phyloP scores from a whole-genome alignment of 2,113 vertebrate species.

The Cyprinodon brontotheroides region DNA sequence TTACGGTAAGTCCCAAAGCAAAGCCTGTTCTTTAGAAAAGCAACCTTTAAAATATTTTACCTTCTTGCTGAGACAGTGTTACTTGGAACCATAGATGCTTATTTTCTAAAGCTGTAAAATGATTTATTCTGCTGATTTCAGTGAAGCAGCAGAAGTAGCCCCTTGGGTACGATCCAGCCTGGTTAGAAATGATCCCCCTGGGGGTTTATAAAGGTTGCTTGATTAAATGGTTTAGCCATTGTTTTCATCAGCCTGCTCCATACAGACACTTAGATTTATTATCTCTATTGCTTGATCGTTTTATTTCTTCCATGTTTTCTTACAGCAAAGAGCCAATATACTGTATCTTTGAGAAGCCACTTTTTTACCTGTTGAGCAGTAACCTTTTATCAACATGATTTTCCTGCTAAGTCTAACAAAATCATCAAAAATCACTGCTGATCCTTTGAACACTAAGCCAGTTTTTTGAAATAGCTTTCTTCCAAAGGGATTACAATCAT shows the following conservation, averaged over 20 bases:
- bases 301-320: neutral
- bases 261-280: neutral
- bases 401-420: conserved; percentile 19
- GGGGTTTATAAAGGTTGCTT: neutral
- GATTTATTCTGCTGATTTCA: neutral
- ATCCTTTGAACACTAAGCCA: conserved; percentile 6
- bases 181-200: neutral
- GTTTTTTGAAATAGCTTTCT: conserved; percentile 37
- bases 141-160: neutral
- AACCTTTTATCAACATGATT: neutral
- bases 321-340: neutral
- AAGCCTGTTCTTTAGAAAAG: too few relatives aligned
- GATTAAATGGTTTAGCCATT: conserved; percentile 2
- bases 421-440: conserved; percentile 13
- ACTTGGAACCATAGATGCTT: neutral
- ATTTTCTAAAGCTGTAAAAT: neutral
- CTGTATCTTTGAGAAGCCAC: neutral
- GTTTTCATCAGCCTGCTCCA: neutral
- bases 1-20: too few relatives aligned
- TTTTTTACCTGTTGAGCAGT: too few relatives aligned
- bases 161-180: neutral
- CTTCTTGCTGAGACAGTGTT: neutral
- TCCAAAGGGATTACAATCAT: conserved; percentile 23
- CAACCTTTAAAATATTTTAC: neutral
- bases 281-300: neutral